Percentiles rank a stretch among this genome's conserved stretches.
phyloP scores from a whole-genome alignment of 1,140 invertebrate genomes.

The Meloidogyne chitwoodi region DNA sequence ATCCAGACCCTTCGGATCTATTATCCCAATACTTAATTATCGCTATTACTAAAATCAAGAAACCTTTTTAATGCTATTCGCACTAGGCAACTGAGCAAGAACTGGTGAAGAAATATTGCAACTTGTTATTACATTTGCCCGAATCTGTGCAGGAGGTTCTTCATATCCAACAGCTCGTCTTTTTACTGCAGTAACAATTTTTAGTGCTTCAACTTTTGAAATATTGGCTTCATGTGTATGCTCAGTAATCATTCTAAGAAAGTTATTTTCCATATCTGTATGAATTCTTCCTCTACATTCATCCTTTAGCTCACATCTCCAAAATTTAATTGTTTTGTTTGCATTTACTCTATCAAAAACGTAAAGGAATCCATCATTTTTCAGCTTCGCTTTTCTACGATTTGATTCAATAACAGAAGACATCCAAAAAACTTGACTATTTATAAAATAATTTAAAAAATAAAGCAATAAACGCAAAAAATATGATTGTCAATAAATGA shows the following conservation, averaged over 20 bases:
- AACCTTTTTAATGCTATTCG: conserved; percentile 1
- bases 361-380: background rate
- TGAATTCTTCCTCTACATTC: background rate
- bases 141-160: background rate
- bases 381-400: background rate
- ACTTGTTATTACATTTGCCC: background rate
- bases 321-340: conserved; percentile 9
- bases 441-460: no score
- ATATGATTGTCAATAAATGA: no score
- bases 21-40: no score
- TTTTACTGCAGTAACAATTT: background rate
- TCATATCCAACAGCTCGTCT: background rate
- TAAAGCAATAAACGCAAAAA: no score
- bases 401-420: background rate
- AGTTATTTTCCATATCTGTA: conserved; percentile 6
- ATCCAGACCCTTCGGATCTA: no score
- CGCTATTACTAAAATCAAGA: background rate
- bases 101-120: background rate
- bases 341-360: background rate
- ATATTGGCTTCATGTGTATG: conserved; percentile 4
- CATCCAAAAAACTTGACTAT: no score
- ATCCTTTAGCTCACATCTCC: background rate
- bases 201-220: background rate
- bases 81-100: conserved; percentile 7
- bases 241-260: background rate